phyloP scores from a whole-genome alignment of 2,797 vertebrate species.

The Pantherophis vulpinus region DNA sequence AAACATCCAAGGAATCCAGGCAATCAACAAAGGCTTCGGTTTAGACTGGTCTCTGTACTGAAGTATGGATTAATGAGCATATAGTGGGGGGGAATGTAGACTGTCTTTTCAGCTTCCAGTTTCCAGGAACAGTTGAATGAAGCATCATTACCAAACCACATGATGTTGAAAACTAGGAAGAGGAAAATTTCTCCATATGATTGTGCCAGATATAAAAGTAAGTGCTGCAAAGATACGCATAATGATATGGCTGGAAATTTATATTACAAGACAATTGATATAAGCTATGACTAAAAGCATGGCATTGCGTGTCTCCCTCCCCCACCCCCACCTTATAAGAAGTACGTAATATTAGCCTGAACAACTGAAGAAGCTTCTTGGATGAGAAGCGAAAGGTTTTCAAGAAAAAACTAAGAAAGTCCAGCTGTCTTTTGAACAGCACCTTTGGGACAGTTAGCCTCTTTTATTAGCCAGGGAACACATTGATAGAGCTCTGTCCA shows the following conservation, averaged over 20 bases:
- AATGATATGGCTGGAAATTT: constrained; percentile 17
- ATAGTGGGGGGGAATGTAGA: background rate
- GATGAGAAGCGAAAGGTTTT: background rate
- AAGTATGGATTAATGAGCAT: background rate
- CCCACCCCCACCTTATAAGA: background rate
- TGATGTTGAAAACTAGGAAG: background rate
- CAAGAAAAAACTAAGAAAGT: background rate
- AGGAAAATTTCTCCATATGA: background rate
- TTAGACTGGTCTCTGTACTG: background rate
- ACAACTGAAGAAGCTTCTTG: background rate
- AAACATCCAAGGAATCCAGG: background rate
- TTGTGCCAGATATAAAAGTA: background rate
- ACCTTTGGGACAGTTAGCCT: background rate
- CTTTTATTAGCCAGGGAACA: background rate
- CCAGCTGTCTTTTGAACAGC: background rate
- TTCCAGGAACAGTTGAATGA: constrained; percentile 9
- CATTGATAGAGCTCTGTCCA: background rate
- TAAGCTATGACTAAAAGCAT: background rate
- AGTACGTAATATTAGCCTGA: background rate
- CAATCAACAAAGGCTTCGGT: background rate
- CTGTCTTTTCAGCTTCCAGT: background rate
- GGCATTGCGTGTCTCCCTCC: background rate
- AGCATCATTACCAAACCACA: fast-evolving
- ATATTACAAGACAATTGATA: background rate
- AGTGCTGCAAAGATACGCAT: background rate